Conservation (phyloP, 2,113 vertebrate species). For the Clarias gariepinus region DNA sequence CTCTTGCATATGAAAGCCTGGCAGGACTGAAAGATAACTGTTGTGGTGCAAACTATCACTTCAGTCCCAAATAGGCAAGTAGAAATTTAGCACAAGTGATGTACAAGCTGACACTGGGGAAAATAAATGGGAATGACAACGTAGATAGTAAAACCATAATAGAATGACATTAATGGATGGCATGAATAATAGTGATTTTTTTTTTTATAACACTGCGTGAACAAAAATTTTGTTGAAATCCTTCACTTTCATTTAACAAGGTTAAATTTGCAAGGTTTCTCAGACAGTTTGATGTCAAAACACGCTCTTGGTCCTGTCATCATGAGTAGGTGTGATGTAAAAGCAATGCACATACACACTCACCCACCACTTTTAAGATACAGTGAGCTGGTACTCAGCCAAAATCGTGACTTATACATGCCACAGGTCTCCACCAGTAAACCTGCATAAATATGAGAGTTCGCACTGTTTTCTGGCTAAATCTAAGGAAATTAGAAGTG, state of each 20-base stretch:
- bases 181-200: conserved; percentile 39
- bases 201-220: conserved; percentile 49
- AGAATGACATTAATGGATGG: conserved; percentile 31
- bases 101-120: background rate
- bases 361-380: background rate
- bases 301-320: background rate
- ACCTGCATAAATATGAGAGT: conserved; percentile 28
- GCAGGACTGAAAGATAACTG: background rate
- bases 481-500: background rate
- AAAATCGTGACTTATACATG: conserved; percentile 46
- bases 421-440: conserved; percentile 48
- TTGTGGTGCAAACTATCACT: background rate
- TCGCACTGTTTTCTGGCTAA: background rate
- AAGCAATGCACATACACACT: background rate
- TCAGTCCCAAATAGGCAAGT: background rate
- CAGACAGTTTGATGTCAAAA: conserved; percentile 38
- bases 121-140: background rate
- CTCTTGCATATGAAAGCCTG: background rate
- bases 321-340: background rate
- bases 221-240: conserved; percentile 42
- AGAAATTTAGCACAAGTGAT: background rate
- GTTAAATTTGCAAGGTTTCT: conserved; percentile 19
- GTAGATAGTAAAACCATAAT: background rate
- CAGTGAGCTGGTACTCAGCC: background rate
- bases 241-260: background rate